A percentile compares a stretch with the other conserved stretches of the same genome.
phyloP scores from a whole-genome alignment of 2,888 invertebrate species.

The Aphodius sticticus region DNA sequence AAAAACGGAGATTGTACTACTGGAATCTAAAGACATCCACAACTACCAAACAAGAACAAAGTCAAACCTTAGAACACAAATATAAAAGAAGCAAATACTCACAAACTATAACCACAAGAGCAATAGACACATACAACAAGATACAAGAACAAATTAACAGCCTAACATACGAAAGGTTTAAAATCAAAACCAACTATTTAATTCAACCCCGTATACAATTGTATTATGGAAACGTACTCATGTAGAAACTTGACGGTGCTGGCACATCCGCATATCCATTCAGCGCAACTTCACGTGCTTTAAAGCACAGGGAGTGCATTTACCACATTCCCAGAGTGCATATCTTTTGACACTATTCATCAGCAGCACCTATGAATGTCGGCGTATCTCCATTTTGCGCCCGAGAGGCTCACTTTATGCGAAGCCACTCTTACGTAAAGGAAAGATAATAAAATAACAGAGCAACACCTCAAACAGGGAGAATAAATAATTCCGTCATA shows the following conservation, averaged over 20 bases:
- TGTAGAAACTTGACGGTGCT: constrained; percentile 5
- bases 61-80: too few species aligned
- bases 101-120: too few species aligned
- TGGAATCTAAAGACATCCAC: too few species aligned
- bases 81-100: too few species aligned
- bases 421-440: not conserved
- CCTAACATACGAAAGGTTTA: too few species aligned
- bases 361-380: constrained; percentile 8
- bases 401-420: not conserved
- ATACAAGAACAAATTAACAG: too few species aligned
- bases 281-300: not conserved
- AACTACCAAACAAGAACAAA: too few species aligned
- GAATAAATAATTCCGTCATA: not conserved
- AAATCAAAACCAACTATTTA: too few species aligned
- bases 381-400: not conserved
- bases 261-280: constrained; percentile 7
- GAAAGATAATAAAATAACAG: not conserved
- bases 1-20: too few species aligned
- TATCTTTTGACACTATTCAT: constrained; percentile 24
- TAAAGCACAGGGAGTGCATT: constrained; percentile 9
- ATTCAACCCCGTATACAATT: not conserved
- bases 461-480: not conserved
- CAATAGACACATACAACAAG: too few species aligned
- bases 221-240: not conserved
- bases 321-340: constrained; percentile 16